Conservation (phyloP, 2,113 vertebrate genomes). For the Nyctibius bracteatus region DNA sequence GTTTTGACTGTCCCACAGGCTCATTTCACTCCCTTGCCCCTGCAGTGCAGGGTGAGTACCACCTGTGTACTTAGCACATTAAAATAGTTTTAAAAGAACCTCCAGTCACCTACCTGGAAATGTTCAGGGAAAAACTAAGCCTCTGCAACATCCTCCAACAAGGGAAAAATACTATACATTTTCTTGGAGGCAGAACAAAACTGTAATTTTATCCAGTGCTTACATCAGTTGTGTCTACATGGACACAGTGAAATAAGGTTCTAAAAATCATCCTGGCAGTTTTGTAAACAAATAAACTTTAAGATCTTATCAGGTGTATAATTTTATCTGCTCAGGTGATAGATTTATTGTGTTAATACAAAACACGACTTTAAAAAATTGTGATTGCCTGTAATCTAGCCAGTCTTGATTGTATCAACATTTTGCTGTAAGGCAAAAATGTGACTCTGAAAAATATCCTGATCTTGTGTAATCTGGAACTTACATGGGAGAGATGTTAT, state of each 20-base stretch:
- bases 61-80: no score
- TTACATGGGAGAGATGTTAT: conserved; percentile 45
- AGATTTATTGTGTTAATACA: conserved; percentile 72
- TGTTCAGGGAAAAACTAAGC: background rate
- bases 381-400: conserved; percentile 58
- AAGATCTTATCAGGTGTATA: conserved; percentile 56
- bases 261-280: conserved; percentile 55
- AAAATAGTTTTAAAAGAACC: background rate
- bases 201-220: background rate
- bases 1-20: background rate
- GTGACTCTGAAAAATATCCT: conserved; percentile 57
- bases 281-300: conserved; percentile 63
- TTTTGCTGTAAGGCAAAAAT: conserved; percentile 39
- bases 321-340: conserved; percentile 59
- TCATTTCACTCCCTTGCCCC: fast-evolving
- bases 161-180: background rate
- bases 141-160: background rate
- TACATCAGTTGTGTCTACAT: background rate
- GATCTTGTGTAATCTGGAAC: conserved; percentile 43
- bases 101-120: background rate
- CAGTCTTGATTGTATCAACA: conserved; percentile 65
- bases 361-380: conserved; percentile 63
- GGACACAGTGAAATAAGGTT: conserved; percentile 33
- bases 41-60: fast-evolving
- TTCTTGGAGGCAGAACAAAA: conserved; percentile 5